Conservation (phyloP, 2,113 vertebrate species). For the Chitala chitala region DNA sequence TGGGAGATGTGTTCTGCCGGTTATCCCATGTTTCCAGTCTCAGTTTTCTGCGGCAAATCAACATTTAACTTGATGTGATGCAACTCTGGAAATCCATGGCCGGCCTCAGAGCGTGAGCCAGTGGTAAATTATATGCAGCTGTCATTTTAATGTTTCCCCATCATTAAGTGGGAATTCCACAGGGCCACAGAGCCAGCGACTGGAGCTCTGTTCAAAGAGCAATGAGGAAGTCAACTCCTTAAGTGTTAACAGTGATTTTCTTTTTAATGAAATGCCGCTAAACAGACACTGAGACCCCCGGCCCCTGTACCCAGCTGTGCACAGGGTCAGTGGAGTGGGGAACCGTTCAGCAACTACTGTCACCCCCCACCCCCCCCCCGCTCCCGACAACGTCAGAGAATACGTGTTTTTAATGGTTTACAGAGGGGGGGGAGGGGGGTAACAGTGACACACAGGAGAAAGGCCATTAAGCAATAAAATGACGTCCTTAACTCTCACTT, state of each 20-base stretch:
- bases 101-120: slow-evolving; percentile 32
- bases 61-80: slow-evolving; percentile 41
- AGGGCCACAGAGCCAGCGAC: slow-evolving; percentile 47
- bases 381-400: slow-evolving; percentile 59
- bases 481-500: slow-evolving; percentile 54
- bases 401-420: slow-evolving; percentile 55
- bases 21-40: not conserved
- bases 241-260: slow-evolving; percentile 60
- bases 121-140: slow-evolving; percentile 21
- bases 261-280: slow-evolving; percentile 41
- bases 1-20: not conserved
- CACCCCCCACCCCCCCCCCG: slow-evolving; percentile 15
- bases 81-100: slow-evolving; percentile 38
- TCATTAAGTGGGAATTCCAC: slow-evolving; percentile 63
- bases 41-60: slow-evolving; percentile 37
- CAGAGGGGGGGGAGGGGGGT: slow-evolving; percentile 36
- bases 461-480: slow-evolving; percentile 58
- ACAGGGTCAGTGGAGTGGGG: slow-evolving; percentile 15
- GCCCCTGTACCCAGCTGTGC: not conserved
- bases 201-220: slow-evolving; percentile 42
- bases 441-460: slow-evolving; percentile 54
- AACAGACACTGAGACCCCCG: slow-evolving; percentile 42
- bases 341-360: slow-evolving; percentile 39
- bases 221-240: slow-evolving; percentile 38
- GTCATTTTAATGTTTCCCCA: slow-evolving; percentile 42